Conservation (phyloP, 1,140 invertebrate genomes). For the Cephus cinctus region DNA sequence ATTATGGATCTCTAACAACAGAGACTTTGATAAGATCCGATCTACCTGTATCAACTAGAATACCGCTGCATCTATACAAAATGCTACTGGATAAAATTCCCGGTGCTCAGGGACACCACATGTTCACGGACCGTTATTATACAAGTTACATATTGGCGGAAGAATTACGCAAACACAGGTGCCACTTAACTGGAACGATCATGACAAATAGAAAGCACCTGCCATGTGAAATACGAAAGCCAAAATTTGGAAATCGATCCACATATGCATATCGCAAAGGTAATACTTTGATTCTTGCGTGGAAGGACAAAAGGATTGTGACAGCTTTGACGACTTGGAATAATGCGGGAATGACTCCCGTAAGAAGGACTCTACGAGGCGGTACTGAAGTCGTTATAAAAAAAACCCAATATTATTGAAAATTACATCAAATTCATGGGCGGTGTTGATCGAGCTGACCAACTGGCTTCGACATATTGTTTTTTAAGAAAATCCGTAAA, state of each 20-base stretch:
- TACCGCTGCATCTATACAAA: conserved; percentile 18
- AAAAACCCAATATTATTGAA: conserved; percentile 24
- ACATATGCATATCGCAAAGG: conserved; percentile 2
- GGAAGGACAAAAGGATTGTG: conserved; percentile 23
- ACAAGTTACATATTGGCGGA: conserved; percentile 12
- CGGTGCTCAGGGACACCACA: conserved; percentile 17
- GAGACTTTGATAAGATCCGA: conserved; percentile 15
- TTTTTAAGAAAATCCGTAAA: conserved; percentile 26
- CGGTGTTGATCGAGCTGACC: conserved; percentile 25
- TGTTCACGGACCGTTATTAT: conserved; percentile 20
- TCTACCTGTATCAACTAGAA: conserved; percentile 15
- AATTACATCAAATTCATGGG: conserved; percentile 31
- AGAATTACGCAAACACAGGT: conserved; percentile 17
- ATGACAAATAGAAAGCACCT: conserved; percentile 17
- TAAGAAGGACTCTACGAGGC: not conserved
- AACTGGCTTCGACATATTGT: conserved; percentile 27
- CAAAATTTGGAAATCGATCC: conserved; percentile 2
- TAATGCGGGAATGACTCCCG: not conserved
- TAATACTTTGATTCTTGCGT: conserved; percentile 14
- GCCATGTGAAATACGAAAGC: conserved; percentile 17
- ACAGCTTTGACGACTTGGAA: conserved; percentile 16
- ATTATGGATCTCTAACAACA: conserved; percentile 17
- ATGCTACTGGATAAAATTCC: conserved; percentile 15
- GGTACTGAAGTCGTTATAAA: conserved; percentile 4
- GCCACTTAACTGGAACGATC: conserved; percentile 18